Evolutionary conservation across 2,888 invertebrate genomes (phyloP), one percentile per base, ranked within the genome.

Genomic region (Synanthedon andrenaeformis): DNA sequence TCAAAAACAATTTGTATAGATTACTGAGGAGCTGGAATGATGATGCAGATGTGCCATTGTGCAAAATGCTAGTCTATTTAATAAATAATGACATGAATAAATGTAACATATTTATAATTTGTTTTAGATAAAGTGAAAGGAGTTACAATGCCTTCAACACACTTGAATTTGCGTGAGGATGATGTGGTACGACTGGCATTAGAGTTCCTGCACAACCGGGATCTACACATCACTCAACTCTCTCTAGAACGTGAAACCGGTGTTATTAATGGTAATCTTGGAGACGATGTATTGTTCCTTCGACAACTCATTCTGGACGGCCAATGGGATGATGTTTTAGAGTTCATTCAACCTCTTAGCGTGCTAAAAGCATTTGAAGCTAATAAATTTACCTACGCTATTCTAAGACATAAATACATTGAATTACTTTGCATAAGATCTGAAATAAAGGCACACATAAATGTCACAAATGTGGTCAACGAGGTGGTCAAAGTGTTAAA

Each of bases 301-400:
- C 90, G 98, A 14, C 97, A 98, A 81, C 91, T 98, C 53, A 97
- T 98, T 62, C 90, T 98, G 54, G 98, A 98, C 78, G 98, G 98
- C 14, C 97, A 98, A 82, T 98, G 98, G 98, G 98, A 98, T 81
- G 97, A 98, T 77, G 97, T 96, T 1, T 86, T 97, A 57, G 97
- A 98, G 76, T 98, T 98, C 80, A 94, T 98, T 57, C 96, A 98
- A 83, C 98, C 98, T 0, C 88, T 98, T 53, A 94, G 95, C 72
- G 91, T 93, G 10, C 81, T 94, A 57, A 93, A 92, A 66, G 90
- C 93, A 49, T 98, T 98, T 78, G 93, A 97, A 76, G 91, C 92
- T 73, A 91, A 93, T 65, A 92, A 92, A 75, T 96, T 96, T 78
- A 93, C 93, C 65, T 98, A 95, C 74, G 90, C 93, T 55, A 94